Percentiles rank a stretch among this genome's conserved stretches.
phyloP scores from a whole-genome alignment of 2,797 vertebrate species.

The Anguilla anguilla region DNA sequence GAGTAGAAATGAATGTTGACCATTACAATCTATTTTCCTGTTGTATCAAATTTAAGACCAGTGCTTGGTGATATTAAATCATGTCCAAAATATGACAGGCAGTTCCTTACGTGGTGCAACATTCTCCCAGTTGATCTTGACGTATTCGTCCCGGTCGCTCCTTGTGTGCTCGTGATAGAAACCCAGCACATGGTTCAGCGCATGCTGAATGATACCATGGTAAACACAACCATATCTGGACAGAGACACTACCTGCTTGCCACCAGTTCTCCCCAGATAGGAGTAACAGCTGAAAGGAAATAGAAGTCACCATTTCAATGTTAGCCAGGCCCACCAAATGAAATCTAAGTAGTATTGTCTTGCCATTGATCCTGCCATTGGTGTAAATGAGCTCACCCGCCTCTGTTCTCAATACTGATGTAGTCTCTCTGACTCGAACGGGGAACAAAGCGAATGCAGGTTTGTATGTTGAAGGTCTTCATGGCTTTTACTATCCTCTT shows the following conservation, averaged over 20 bases:
- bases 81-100: neutral
- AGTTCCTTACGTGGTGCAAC: slow-evolving; percentile 40
- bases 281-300: slow-evolving; percentile 66
- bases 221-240: slow-evolving; percentile 63
- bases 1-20: slow-evolving; percentile 38
- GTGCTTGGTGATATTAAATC: no score
- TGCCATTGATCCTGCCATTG: neutral
- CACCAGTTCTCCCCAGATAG: slow-evolving; percentile 62
- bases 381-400: slow-evolving; percentile 22
- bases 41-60: no score
- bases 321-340: neutral
- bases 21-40: slow-evolving; percentile 2
- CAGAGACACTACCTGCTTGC: slow-evolving; percentile 68
- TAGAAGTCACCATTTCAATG: neutral
- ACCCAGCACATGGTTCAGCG: slow-evolving; percentile 66
- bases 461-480: slow-evolving; percentile 27
- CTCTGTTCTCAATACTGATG: slow-evolving; percentile 46
- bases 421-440: slow-evolving; percentile 39
- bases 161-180: slow-evolving; percentile 72
- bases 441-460: slow-evolving; percentile 53
- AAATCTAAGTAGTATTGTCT: neutral
- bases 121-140: slow-evolving; percentile 71
- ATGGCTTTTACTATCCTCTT: slow-evolving; percentile 36
- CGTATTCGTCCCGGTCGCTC: slow-evolving; percentile 68
- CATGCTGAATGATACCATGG: slow-evolving; percentile 66